Conservation (phyloP, 1,140 invertebrate genomes). For the Danaus plexippus region DNA sequence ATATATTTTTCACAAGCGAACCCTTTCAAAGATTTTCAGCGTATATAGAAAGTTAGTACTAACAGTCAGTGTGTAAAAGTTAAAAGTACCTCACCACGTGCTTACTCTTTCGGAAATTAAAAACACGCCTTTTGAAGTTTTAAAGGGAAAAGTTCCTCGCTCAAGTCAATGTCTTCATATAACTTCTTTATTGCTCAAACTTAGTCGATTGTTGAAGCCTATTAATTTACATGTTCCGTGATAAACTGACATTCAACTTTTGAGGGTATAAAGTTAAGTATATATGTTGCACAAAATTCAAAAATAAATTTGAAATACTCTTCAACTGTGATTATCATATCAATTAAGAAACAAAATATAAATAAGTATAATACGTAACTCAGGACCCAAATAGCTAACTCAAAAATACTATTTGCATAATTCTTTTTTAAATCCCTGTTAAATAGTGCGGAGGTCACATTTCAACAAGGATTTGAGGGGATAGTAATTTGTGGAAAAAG, state of each 20-base stretch:
- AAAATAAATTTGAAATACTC: too few relatives aligned
- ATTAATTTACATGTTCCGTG: slow-evolving; percentile 21
- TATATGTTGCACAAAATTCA: too few relatives aligned
- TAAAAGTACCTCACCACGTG: slow-evolving; percentile 37
- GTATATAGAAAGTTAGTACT: too few relatives aligned
- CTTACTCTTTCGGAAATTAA: slow-evolving; percentile 59
- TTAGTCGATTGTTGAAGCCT: slow-evolving; percentile 24
- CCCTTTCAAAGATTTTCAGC: too few relatives aligned
- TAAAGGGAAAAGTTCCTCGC: slow-evolving; percentile 50
- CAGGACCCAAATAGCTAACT: not conserved
- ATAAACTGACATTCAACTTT: slow-evolving; percentile 6
- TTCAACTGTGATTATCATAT: too few relatives aligned
- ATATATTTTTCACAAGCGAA: too few relatives aligned
- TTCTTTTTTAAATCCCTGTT: slow-evolving; percentile 21
- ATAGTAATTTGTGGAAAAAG: slow-evolving; percentile 31
- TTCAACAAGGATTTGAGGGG: slow-evolving; percentile 35
- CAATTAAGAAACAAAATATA: too few relatives aligned
- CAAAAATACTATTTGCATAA: slow-evolving; percentile 1
- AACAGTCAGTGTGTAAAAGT: too few relatives aligned
- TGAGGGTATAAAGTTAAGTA: too few relatives aligned
- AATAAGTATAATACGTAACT: not conserved
- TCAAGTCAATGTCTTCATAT: slow-evolving; percentile 33
- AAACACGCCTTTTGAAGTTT: slow-evolving; percentile 55
- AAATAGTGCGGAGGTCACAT: slow-evolving; percentile 25
- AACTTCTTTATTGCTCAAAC: slow-evolving; percentile 34